These are phyloP conservation scores for Onthophagus taurus DNA, from an alignment of 1,140 invertebrate genomes.

Conservation along the genomic window DNA sequence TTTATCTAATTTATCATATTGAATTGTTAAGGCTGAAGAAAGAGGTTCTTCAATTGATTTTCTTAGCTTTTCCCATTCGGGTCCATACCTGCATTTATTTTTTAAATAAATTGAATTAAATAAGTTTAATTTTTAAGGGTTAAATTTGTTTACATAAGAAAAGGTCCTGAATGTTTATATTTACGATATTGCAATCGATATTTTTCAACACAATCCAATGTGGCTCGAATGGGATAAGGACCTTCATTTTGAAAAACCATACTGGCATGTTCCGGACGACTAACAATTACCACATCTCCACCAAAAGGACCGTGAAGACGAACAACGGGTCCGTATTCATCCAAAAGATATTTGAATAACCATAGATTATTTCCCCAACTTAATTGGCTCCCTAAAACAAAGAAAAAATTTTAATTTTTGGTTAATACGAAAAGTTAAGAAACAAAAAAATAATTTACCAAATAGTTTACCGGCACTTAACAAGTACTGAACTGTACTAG, in stretches of 20 bases:
- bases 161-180: constrained; percentile 44
- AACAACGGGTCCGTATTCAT: constrained; percentile 54
- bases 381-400: constrained; percentile 25
- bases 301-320: constrained; percentile 50
- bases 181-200: constrained; percentile 47
- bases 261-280: constrained; percentile 50
- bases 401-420: constrained; percentile 5
- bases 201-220: constrained; percentile 50
- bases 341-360: constrained; percentile 41
- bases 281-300: constrained; percentile 48
- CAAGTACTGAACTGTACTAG: constrained; percentile 45
- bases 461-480: constrained; percentile 46
- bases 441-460: constrained; percentile 19
- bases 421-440: not conserved
- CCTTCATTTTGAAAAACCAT: constrained; percentile 50
- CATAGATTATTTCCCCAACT: constrained; percentile 30
- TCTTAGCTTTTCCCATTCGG: constrained; percentile 47
- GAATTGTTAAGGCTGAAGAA: constrained; percentile 34
- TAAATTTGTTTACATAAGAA: constrained; percentile 43
- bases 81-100: constrained; percentile 39
- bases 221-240: constrained; percentile 45
- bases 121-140: not conserved
- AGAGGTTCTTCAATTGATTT: constrained; percentile 41
- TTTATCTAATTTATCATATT: constrained; percentile 34
- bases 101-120: constrained; percentile 13